Percentiles rank a stretch among this genome's conserved stretches.
These are phyloP conservation scores for Tragelaphus oryx DNA, from an alignment of 2,797 vertebrate genomes.

Conservation along the genomic window DNA sequence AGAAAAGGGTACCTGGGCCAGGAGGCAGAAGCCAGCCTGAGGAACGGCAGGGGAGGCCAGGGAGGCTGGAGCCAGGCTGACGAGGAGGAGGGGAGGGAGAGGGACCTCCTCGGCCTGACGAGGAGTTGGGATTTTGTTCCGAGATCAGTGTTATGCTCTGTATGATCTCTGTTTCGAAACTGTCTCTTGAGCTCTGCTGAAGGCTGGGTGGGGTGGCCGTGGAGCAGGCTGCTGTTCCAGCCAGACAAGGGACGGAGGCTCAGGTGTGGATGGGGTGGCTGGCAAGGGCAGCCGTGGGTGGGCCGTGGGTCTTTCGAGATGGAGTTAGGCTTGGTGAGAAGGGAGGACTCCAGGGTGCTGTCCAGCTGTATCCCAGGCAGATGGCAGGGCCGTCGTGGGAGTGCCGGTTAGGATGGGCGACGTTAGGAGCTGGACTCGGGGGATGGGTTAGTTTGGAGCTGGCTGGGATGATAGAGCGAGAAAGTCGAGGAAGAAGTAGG, in stretches of 20 bases:
- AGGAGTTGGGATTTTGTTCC: neutral
- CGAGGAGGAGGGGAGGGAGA: fast-evolving
- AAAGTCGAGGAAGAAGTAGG: neutral
- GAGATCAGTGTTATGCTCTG: neutral
- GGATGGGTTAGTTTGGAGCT: neutral
- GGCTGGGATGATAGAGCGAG: neutral
- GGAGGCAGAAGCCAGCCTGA: neutral
- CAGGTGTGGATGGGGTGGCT: fast-evolving
- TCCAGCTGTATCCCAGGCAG: neutral
- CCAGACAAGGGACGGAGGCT: neutral
- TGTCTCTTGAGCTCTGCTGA: fast-evolving
- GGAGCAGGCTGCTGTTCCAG: fast-evolving
- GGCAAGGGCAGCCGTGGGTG: neutral
- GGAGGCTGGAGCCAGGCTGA: fast-evolving
- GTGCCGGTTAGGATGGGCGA: fast-evolving
- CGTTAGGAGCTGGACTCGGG: neutral
- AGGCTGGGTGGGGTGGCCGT: fast-evolving
- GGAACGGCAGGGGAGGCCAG: neutral
- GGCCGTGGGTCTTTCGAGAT: neutral
- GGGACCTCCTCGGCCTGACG: fast-evolving
- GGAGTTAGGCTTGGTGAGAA: fast-evolving
- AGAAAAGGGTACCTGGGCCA: neutral
- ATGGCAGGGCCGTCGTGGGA: fast-evolving
- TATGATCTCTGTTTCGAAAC: too few species aligned
- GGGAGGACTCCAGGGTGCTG: fast-evolving